These are phyloP conservation scores for Gymnocephalus cernua DNA, from an alignment of 2,113 vertebrate species.

Conservation along the genomic window DNA sequence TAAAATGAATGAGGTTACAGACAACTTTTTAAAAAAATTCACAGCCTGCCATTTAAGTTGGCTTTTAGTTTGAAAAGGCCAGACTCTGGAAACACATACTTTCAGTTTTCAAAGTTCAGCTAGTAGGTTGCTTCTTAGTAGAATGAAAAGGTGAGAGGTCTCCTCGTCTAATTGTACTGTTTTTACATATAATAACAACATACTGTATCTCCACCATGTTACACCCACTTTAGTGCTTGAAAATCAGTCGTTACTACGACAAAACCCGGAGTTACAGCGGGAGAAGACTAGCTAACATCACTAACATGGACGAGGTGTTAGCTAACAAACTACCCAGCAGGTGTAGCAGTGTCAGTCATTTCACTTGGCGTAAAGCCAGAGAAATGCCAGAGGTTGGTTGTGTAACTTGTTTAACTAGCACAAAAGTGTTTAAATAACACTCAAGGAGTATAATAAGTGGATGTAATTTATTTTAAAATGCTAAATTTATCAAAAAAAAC, in stretches of 20 bases:
- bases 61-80: background rate
- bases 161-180: background rate
- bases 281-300: background rate
- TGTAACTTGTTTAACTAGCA: too few relatives aligned
- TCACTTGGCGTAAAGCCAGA: too few relatives aligned
- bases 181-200: background rate
- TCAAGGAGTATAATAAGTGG: too few relatives aligned
- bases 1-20: constrained; percentile 15
- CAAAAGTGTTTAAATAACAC: too few relatives aligned
- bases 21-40: background rate
- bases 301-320: background rate
- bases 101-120: background rate
- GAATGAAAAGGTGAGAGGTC: background rate
- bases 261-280: background rate
- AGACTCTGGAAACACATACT: background rate
- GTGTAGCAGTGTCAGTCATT: background rate
- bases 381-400: too few relatives aligned
- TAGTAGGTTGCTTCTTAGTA: background rate
- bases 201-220: background rate
- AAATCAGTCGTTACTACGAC: background rate
- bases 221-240: background rate
- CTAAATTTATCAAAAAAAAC: too few relatives aligned
- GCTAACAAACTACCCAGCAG: background rate
- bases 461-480: too few relatives aligned
- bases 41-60: background rate